Base-by-base conservation (phyloP, 1,140 invertebrate genomes). In the Bombus waltoni region DNA sequence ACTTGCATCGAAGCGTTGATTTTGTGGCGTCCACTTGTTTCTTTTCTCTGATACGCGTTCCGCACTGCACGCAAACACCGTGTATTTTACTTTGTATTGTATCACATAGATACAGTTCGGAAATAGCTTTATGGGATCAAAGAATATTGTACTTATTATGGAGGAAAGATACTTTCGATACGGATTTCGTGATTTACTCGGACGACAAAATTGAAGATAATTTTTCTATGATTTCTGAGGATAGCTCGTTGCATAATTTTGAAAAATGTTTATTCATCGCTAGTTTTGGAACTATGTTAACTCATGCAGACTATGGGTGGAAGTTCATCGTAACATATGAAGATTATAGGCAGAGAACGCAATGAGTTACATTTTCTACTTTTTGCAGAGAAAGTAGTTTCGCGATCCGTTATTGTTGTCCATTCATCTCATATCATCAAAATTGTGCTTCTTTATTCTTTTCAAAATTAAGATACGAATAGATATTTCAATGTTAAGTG, bases 1-100 rank as follows among this genome's bases (percentile, higher is more conserved):
- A 78, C 66, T 53, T 53, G 70, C 62, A 62, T 65, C 42, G 77
- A 78, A 90, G 44, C 65, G 85, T 82, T 76, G 73, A 76, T 86
- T 86, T 86, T 77, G 13, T 13, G 59, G 40, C 40, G 59, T n/a
- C 22, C 25, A 11, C 47, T 71, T 11, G 70, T 62, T 57, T 66
- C 28, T 59, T 35, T 62, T 68, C 38, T 44, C 42, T n/a, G 40
- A 57, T 47, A 25, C 35, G 28, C 18, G 68, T 18, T 72, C 47
- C 35, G 5, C 32, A 25, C 38, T 42, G 47, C 82, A 83, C 82
- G 82, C 73, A 11, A 65, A 62, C 59, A 53, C 42, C 47, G 10
- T 40, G 42, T 32, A 25, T 44, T 32, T 47, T 32, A 18, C 28
- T 57, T 42, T 28, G 66, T 40, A 32, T 28, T 42, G 38, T 42